These are phyloP conservation scores for Halesus radiatus DNA, from an alignment of 1,140 invertebrate genomes.

Conservation along the genomic window DNA sequence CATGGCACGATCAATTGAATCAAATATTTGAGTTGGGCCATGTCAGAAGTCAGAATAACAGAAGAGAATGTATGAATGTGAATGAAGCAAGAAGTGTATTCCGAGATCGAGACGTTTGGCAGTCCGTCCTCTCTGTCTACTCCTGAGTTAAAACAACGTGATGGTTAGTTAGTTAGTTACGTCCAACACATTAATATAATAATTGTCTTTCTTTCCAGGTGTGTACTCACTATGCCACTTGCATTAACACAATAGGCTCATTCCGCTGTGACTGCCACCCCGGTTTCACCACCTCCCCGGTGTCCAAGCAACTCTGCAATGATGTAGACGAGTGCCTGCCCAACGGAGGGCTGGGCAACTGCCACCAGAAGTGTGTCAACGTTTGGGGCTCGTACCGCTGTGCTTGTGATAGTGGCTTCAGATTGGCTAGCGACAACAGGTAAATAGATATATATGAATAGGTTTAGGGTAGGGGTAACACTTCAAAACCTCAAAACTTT, in stretches of 20 bases:
- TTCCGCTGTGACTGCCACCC: constrained; percentile 84
- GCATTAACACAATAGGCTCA: constrained; percentile 86
- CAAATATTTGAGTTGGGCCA: too few species aligned
- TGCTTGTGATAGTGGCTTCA: constrained; percentile 81
- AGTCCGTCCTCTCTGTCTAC: too few species aligned
- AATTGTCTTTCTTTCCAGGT: constrained; percentile 62
- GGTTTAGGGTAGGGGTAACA: too few species aligned
- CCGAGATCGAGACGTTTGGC: too few species aligned
- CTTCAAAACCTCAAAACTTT: too few species aligned
- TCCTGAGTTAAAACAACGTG: too few species aligned
- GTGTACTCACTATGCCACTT: constrained; percentile 74
- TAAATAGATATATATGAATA: constrained; percentile 54
- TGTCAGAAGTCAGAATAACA: too few species aligned
- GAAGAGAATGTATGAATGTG: too few species aligned
- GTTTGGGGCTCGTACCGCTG: constrained; percentile 87
- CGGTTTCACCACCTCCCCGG: constrained; percentile 77
- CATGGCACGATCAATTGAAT: too few species aligned
- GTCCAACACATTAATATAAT: too few species aligned
- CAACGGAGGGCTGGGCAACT: constrained; percentile 72
- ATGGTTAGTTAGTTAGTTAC: too few species aligned
- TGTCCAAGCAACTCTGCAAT: constrained; percentile 66
- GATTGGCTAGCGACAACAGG: constrained; percentile 80
- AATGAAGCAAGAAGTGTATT: too few species aligned
- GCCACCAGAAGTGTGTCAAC: constrained; percentile 89
- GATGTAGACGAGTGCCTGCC: constrained; percentile 79